Evolutionary conservation across 2,113 vertebrate genomes (phyloP).

Genomic region (Fukomys damarensis): DNA sequence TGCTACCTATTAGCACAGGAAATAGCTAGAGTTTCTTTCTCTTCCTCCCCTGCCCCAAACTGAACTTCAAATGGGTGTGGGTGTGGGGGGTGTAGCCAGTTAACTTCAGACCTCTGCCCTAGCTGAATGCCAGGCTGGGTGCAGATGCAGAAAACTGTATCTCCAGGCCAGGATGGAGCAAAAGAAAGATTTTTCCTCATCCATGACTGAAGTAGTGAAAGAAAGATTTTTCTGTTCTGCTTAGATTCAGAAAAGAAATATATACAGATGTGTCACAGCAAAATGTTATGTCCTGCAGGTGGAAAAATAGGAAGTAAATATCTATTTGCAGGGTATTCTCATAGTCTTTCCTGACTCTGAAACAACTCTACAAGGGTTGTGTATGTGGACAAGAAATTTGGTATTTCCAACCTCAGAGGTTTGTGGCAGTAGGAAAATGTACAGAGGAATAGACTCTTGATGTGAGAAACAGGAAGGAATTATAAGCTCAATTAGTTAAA

Average conservation of each 20-base stretch:
- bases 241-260: conserved; percentile 4
- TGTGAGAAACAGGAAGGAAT: not conserved
- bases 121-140: not conserved
- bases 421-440: not conserved
- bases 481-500: not conserved
- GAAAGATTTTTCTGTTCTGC: conserved; percentile 12
- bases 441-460: not conserved
- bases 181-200: not conserved
- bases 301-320: not conserved
- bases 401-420: not conserved
- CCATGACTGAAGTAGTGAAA: not conserved
- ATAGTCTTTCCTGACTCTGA: not conserved
- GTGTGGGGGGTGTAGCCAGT: not conserved
- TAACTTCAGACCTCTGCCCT: not conserved
- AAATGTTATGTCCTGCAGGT: not conserved
- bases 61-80: conserved; percentile 36
- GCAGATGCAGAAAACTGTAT: not conserved
- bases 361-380: not conserved
- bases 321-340: not conserved
- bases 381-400: not conserved
- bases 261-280: not conserved
- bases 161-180: not conserved
- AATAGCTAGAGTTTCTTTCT: not conserved
- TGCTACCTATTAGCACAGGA: not conserved
- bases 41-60: not conserved